Percentiles rank a stretch among this genome's conserved stretches.
These are phyloP conservation scores for Ophioninae sp. DNA, from an alignment of 2,888 invertebrate genomes.

Conservation along the genomic window DNA sequence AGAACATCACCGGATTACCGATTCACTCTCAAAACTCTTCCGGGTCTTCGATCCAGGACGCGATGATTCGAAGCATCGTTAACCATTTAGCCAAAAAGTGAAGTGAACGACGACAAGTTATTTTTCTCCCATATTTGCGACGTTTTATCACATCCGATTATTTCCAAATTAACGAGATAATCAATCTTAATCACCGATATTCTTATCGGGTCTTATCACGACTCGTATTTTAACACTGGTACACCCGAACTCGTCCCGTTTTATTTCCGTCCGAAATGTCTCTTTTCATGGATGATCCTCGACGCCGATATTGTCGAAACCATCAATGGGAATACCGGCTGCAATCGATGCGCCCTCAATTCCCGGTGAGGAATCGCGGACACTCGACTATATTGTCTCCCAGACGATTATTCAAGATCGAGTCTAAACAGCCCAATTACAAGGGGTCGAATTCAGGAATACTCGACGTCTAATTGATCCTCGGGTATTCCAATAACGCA, in stretches of 20 bases:
- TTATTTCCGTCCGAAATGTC: neutral
- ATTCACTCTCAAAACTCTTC: slow-evolving; percentile 9
- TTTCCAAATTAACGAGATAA: slow-evolving; percentile 3
- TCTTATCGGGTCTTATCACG: slow-evolving; percentile 15
- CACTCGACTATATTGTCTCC: slow-evolving; percentile 9
- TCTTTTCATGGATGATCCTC: neutral
- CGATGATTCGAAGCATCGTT: neutral
- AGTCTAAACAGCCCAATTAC: slow-evolving; percentile 14
- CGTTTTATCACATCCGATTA: slow-evolving; percentile 13
- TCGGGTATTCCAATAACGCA: slow-evolving; percentile 5
- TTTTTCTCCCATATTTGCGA: neutral
- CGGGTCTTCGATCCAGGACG: neutral
- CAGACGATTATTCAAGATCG: slow-evolving; percentile 10
- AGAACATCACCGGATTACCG: slow-evolving; percentile 25
- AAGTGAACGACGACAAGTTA: neutral
- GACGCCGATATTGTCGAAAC: neutral
- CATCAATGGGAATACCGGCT: neutral
- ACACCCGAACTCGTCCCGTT: neutral
- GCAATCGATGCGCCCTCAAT: neutral
- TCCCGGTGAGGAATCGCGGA: slow-evolving; percentile 1
- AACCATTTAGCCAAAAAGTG: neutral
- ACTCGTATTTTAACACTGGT: neutral
- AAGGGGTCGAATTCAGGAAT: slow-evolving; percentile 26
- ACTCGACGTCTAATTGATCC: slow-evolving; percentile 11
- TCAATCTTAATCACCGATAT: neutral